Evolutionary conservation across 1,140 invertebrate genomes (phyloP), one percentile per base, ranked within the genome.

Genomic region (Trichonephila inaurata): DNA sequence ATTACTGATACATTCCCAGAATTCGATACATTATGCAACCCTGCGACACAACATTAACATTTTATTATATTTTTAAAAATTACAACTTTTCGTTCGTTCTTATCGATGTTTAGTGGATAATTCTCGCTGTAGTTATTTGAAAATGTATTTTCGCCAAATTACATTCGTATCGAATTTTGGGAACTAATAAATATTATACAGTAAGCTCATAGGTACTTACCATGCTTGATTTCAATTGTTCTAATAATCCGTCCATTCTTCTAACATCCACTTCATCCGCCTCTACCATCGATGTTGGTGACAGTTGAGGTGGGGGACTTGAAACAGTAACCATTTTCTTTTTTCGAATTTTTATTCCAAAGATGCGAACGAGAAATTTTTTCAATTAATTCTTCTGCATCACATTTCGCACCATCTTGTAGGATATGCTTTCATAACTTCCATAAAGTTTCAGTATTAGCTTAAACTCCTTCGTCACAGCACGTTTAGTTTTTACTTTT

Each of bases 241-340:
- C 92, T 18, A 93, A 19, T 24, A 93, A 69, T 19, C 72, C 92
- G 6, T 93, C 86, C 92, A 93, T 93, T 87, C 61, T 72, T 51
- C 18, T 44, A 0, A 60, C 44, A 40, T 60, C n/a, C 28, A 44
- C 64, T 40, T 89, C 92, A 6, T 87, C 66, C 40, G 51, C 18
- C 33, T 81, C 85, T 66, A 51, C 24, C 10, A 40, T n/a, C 24
- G 72, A 88, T 12, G 83, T 86, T 7, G 82, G 21, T 21, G 85
- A 89, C 21, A 93, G 28, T 24, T 81, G 66, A 62, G 85, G 83
- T 24, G 69, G 86, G 12, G 92, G 69, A 51, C 85, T 89, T 12
- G 92, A 93, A 2, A 93, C 58, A 0, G 66, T 89, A 19, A 93
- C 92, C 92, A 93, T 93, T 89, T 88, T 64, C 33, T 40, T 83